A percentile compares a stretch with the other conserved stretches of the same genome.
These are phyloP conservation scores for Druon quercuslanigerum DNA, from an alignment of 1,140 invertebrate genomes.

Conservation along the genomic window DNA sequence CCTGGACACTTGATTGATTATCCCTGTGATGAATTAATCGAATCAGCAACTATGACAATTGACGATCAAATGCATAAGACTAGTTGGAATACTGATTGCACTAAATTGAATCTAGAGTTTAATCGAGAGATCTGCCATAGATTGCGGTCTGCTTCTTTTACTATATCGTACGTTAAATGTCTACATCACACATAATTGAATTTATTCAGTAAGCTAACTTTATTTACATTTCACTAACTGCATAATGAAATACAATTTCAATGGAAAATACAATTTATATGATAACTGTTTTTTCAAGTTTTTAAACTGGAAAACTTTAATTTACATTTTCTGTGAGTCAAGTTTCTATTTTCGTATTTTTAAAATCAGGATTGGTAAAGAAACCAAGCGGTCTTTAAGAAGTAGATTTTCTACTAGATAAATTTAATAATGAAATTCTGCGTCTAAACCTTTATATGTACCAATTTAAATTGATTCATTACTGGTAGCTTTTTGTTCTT, in stretches of 20 bases:
- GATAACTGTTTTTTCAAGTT: neutral
- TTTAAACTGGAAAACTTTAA: neutral
- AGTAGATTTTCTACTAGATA: too few species aligned
- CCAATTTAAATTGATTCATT: too few species aligned
- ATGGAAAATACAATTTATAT: constrained; percentile 8
- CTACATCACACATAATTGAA: neutral
- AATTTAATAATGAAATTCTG: too few species aligned
- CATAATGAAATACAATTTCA: neutral
- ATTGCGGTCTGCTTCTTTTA: neutral
- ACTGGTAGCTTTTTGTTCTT: too few species aligned
- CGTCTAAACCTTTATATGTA: too few species aligned
- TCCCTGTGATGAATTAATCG: neutral
- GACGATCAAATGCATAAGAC: neutral
- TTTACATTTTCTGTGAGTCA: too few species aligned
- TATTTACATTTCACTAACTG: neutral
- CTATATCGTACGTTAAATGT: constrained; percentile 10
- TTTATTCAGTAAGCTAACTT: neutral
- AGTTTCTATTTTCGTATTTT: too few species aligned
- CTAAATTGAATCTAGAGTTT: constrained; percentile 9
- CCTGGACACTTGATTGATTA: neutral
- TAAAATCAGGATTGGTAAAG: too few species aligned
- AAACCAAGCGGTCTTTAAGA: too few species aligned
- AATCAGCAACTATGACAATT: neutral
- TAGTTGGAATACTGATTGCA: neutral
- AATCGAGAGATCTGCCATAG: neutral